Conservation (phyloP, 2,113 vertebrate genomes). For the Oncorhynchus kisutch region DNA sequence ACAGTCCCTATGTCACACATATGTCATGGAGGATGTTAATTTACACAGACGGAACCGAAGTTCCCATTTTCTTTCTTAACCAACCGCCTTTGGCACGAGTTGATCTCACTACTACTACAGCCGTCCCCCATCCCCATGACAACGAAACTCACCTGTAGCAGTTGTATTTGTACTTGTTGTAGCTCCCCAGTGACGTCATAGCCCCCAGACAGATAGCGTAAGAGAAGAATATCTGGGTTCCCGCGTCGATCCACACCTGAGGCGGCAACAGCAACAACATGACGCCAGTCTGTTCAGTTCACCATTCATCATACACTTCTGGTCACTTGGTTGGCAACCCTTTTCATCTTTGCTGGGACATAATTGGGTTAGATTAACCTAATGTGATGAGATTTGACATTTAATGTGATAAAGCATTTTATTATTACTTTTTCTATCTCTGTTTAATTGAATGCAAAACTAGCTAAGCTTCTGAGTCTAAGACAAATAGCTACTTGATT, state of each 20-base stretch:
- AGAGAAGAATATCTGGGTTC: conserved; percentile 99
- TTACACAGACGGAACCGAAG: conserved; percentile 79
- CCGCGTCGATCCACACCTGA: conserved; percentile 98
- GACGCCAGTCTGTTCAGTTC: background rate
- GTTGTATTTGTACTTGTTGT: conserved; percentile 99
- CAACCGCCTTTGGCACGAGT: conserved; percentile 64
- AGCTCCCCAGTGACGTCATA: conserved; percentile 98
- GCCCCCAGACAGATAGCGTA: conserved; percentile 98
- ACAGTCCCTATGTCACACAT: conserved; percentile 99
- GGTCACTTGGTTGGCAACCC: background rate
- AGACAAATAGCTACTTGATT: background rate
- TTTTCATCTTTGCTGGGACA: background rate
- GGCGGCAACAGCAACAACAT: background rate
- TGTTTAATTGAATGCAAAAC: background rate
- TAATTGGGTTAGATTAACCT: background rate
- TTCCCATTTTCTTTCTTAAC: conserved; percentile 63
- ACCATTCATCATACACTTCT: background rate
- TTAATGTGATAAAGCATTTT: background rate
- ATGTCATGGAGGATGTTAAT: conserved; percentile 97
- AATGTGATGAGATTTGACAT: background rate
- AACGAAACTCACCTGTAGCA: conserved; percentile 89
- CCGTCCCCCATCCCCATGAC: conserved; percentile 21
- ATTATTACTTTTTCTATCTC: background rate
- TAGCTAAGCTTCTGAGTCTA: background rate
- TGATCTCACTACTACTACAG: conserved; percentile 59